Evolutionary conservation across 92 coral and sea anemone species (phyloP), one percentile per base, ranked within the genome.

Genomic region (Palythoa grandis): DNA sequence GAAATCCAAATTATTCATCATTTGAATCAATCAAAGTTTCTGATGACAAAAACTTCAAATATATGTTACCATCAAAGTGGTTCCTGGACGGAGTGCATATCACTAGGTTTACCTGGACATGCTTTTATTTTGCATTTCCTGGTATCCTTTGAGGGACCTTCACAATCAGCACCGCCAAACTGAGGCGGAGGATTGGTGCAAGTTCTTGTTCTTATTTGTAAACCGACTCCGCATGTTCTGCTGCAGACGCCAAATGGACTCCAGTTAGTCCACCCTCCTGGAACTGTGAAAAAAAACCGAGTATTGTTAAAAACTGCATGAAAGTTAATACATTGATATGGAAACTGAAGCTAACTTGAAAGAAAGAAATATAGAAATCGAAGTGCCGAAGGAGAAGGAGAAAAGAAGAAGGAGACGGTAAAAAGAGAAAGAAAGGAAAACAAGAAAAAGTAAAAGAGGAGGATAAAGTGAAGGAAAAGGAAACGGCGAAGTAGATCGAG

Each of bases 141-240:
- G 11, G n/a, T 16, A 13, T 77, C 68, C 47, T 56, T 66, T 5
- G 82, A 25, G 5, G 82, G 25, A 1, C 82, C 82, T 3, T 23
- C 23, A 48, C 86, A 83, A 65, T 70, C 65, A 22, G 61, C 66
- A 13, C 86, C 86, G 1, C 78, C 52, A 70, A 6, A 38, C 24
- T 35, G 66, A n/a, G 86, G 86, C 5, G 76, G 52, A 11, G 86
- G 86, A 16, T 15, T 83, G 48, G 58, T 83, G 37, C 86, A 83
- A 1, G 67, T 70, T 25, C 87, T 19, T 22, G 78, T 35, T 47
- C 87, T 70, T 48, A 10, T 69, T 24, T 83, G 78, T 9, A 25
- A 23, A 11, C 87, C 87, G 1, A 53, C 67, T 37, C 78, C 78
- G 50, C 87, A 83, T 6, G 75, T 69, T 22, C 48, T 83, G 35